Evolutionary conservation across 2,888 invertebrate species (phyloP).

Genomic region (Cyclophora albipunctata): DNA sequence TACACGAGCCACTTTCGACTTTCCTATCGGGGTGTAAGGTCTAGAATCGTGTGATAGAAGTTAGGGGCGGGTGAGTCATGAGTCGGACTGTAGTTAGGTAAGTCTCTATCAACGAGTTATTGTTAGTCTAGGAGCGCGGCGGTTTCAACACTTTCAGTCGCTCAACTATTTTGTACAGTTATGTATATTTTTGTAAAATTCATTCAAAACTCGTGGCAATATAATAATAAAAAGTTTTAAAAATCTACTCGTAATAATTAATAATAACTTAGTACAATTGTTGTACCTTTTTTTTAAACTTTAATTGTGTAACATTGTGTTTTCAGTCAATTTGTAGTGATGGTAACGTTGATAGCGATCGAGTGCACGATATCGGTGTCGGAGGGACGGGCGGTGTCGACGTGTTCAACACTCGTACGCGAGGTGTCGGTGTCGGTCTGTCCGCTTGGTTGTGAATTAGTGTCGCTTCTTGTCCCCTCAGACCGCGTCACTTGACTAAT

Average conservation of each 20-base stretch:
- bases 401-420: slow-evolving; percentile 1
- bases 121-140: slow-evolving; percentile 37
- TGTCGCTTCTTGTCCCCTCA: slow-evolving; percentile 35
- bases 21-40: slow-evolving; percentile 37
- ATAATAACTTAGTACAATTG: slow-evolving; percentile 65
- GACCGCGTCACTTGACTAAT: slow-evolving; percentile 3
- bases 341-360: slow-evolving; percentile 1
- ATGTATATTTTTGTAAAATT: slow-evolving; percentile 74
- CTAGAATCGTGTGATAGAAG: slow-evolving; percentile 31
- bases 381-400: background rate
- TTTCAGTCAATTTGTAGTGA: slow-evolving; percentile 3
- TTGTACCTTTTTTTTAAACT: slow-evolving; percentile 34
- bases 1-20: slow-evolving; percentile 31
- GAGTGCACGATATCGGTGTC: slow-evolving; percentile 3
- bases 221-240: slow-evolving; percentile 54
- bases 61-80: slow-evolving; percentile 27
- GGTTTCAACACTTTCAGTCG: slow-evolving; percentile 49
- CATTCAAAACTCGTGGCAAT: slow-evolving; percentile 67
- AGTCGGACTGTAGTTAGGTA: slow-evolving; percentile 40
- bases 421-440: slow-evolving; percentile 2
- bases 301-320: slow-evolving; percentile 8
- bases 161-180: slow-evolving; percentile 67
- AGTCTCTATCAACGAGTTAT: slow-evolving; percentile 72
- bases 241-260: slow-evolving; percentile 55
- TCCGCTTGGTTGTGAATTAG: slow-evolving; percentile 64